Evolutionary conservation across 2,797 vertebrate genomes (phyloP).

Genomic region (Bryconaethiops microstoma): DNA sequence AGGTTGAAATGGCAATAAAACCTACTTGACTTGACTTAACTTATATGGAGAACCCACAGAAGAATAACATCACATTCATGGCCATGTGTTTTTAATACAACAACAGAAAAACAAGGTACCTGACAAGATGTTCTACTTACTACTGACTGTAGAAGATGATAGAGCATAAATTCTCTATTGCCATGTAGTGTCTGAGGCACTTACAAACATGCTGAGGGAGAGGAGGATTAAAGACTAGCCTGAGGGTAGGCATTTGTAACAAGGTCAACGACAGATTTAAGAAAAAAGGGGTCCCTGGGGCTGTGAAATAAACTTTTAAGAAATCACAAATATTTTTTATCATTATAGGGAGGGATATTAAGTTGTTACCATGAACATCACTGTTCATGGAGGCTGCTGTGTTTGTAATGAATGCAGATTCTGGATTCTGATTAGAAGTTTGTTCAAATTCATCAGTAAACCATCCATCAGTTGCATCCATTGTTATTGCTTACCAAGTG

Average conservation of each 20-base stretch:
- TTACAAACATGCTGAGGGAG: constrained; percentile 1
- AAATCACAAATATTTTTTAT: constrained; percentile 24
- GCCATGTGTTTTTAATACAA: not conserved
- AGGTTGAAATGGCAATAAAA: no score
- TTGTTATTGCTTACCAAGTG: no score
- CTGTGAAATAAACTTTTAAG: constrained; percentile 25
- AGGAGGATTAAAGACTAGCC: constrained; percentile 38
- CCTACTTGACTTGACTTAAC: no score
- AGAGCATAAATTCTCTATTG: constrained; percentile 2
- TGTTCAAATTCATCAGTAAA: no score
- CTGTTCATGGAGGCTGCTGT: not conserved
- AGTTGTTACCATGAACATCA: not conserved
- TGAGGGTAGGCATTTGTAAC: constrained; percentile 26
- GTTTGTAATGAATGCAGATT: not conserved
- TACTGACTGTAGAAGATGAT: no score
- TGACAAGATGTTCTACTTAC: no score
- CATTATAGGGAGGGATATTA: not conserved
- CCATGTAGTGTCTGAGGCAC: constrained; percentile 14
- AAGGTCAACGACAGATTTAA: constrained; percentile 34
- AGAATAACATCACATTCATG: not conserved
- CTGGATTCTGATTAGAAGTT: not conserved
- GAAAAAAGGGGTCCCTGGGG: constrained; percentile 32
- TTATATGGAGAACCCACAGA: not conserved
- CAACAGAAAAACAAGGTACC: not conserved
- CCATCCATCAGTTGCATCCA: no score